These are phyloP conservation scores for Sterrhoptilus dennistouni DNA, from an alignment of 2,113 vertebrate genomes.

Conservation along the genomic window DNA sequence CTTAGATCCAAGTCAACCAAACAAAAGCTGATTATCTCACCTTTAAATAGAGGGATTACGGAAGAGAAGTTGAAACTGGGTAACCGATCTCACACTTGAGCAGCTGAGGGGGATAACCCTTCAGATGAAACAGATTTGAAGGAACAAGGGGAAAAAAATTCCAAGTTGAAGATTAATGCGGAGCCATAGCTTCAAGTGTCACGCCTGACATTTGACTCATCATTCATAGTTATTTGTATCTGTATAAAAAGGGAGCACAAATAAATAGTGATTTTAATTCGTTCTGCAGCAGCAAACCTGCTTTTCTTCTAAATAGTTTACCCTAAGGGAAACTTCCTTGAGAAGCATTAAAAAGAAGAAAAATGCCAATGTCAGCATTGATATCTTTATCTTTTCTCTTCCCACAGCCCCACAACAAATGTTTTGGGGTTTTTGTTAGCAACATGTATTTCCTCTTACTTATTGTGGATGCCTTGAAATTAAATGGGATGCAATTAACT, in stretches of 20 bases:
- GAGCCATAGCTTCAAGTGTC: background rate
- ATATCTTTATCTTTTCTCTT: background rate
- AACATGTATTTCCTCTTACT: background rate
- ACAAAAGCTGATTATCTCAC: conserved; percentile 76
- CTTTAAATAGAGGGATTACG: conserved; percentile 71
- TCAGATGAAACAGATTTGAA: background rate
- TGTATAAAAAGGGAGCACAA: background rate
- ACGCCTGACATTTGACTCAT: background rate
- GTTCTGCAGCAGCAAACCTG: background rate
- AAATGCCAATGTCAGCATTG: background rate
- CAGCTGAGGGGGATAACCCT: background rate
- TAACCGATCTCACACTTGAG: background rate
- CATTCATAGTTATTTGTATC: background rate
- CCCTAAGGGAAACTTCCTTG: background rate
- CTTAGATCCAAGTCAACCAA: conserved; percentile 68
- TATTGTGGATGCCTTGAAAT: background rate
- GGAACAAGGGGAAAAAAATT: background rate
- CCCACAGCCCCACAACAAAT: background rate
- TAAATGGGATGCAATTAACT: background rate
- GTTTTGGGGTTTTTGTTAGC: background rate
- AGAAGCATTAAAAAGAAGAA: background rate
- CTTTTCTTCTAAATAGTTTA: background rate
- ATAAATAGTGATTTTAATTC: background rate
- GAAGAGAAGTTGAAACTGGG: conserved; percentile 8
- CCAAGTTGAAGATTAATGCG: background rate